These are phyloP conservation scores for Acanthopagrus latus DNA, from an alignment of 2,797 vertebrate species.

Conservation along the genomic window DNA sequence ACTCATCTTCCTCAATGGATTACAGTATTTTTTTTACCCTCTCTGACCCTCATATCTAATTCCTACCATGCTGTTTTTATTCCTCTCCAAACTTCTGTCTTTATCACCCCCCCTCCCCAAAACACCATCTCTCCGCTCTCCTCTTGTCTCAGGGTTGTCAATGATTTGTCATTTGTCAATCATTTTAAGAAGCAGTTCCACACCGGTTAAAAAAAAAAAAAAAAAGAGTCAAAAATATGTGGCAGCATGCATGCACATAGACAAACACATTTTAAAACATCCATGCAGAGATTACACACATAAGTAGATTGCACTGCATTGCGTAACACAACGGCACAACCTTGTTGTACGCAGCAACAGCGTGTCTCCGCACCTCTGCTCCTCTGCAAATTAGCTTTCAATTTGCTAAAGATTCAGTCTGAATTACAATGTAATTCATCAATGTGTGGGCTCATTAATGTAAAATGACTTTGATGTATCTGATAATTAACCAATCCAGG, in stretches of 20 bases:
- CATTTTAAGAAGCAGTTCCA: conserved; percentile 54
- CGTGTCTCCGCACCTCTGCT: neutral
- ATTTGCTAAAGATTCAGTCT: conserved; percentile 9
- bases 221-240: neutral
- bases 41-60: conserved; percentile 30
- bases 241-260: neutral
- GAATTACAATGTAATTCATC: conserved; percentile 3
- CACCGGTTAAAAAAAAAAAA: conserved; percentile 13
- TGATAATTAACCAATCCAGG: conserved; percentile 2
- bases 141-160: conserved; percentile 27
- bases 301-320: conserved; percentile 26
- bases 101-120: conserved; percentile 14
- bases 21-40: conserved; percentile 28
- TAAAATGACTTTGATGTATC: neutral
- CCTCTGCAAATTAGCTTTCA: conserved; percentile 22
- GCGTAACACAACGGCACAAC: neutral
- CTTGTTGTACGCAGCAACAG: neutral
- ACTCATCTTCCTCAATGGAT: conserved; percentile 43
- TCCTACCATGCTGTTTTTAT: conserved; percentile 27
- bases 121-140: neutral
- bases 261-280: neutral
- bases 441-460: conserved; percentile 1
- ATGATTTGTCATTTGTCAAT: conserved; percentile 60
- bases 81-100: conserved; percentile 10
- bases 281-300: conserved; percentile 11